These are phyloP conservation scores for Pseudobourletiella spinata DNA, from an alignment of 1,140 invertebrate genomes.

Conservation along the genomic window DNA sequence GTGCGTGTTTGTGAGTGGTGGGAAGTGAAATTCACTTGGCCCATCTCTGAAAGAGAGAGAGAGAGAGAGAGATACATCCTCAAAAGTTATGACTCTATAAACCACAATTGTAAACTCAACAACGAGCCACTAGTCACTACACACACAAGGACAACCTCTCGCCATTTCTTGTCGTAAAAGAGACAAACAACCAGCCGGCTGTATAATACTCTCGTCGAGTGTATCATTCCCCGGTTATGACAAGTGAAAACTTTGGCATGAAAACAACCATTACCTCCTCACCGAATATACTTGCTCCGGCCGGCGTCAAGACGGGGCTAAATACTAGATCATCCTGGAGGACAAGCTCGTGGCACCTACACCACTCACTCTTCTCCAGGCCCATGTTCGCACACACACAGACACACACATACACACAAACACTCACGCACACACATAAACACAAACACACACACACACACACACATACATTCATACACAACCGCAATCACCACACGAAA, in stretches of 20 bases:
- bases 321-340: too few relatives aligned
- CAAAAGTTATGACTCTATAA: slow-evolving; percentile 26
- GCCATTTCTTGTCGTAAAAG: slow-evolving; percentile 19
- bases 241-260: slow-evolving; percentile 26
- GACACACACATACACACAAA: too few relatives aligned
- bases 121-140: slow-evolving; percentile 11
- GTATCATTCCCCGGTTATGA: slow-evolving; percentile 20
- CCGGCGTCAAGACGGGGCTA: neutral
- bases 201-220: slow-evolving; percentile 13
- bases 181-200: slow-evolving; percentile 22
- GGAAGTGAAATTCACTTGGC: slow-evolving; percentile 22
- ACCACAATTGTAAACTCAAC: slow-evolving; percentile 29
- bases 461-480: too few relatives aligned
- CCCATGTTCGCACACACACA: too few relatives aligned
- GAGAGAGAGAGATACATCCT: too few relatives aligned
- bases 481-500: slow-evolving; percentile 11
- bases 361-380: too few relatives aligned
- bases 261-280: slow-evolving; percentile 20
- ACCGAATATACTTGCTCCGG: neutral
- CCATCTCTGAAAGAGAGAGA: neutral
- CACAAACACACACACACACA: too few relatives aligned
- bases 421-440: too few relatives aligned
- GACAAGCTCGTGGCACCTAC: too few relatives aligned
- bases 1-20: too few relatives aligned
- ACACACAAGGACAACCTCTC: slow-evolving; percentile 4